Evolutionary conservation across 2,888 invertebrate genomes (phyloP).

Genomic region (Tenthredo amoena): DNA sequence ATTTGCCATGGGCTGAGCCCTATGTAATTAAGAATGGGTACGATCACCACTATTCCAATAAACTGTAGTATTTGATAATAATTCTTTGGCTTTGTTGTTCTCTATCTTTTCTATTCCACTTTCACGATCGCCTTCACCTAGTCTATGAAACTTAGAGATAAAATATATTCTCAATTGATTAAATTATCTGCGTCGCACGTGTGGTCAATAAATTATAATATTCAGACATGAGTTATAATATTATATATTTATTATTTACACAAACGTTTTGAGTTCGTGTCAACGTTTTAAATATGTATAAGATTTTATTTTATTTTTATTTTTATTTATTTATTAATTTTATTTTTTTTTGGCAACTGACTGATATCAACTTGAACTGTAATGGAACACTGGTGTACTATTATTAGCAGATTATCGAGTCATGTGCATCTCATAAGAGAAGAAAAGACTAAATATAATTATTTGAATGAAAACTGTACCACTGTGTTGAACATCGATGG

Average conservation of each 20-base stretch:
- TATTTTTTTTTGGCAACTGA: conserved; percentile 46
- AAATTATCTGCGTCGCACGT: neutral
- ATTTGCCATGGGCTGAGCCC: no score
- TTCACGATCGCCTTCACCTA: neutral
- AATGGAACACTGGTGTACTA: conserved; percentile 43
- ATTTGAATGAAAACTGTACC: conserved; percentile 49
- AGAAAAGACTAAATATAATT: conserved; percentile 24
- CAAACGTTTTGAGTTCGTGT: conserved; percentile 40
- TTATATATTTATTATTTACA: conserved; percentile 52
- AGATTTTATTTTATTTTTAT: conserved; percentile 24
- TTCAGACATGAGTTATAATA: conserved; percentile 29
- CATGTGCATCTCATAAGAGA: conserved; percentile 32
- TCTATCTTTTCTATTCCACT: neutral
- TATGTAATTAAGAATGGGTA: neutral
- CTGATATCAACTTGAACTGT: conserved; percentile 51
- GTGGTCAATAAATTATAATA: neutral
- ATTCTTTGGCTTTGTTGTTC: neutral
- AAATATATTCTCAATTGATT: neutral
- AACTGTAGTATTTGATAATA: conserved; percentile 29
- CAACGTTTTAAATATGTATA: conserved; percentile 47
- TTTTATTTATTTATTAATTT: neutral
- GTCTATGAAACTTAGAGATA: neutral
- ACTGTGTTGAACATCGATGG: conserved; percentile 45
- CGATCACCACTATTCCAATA: conserved; percentile 38
- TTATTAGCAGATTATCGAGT: conserved; percentile 45